A percentile compares a stretch with the other conserved stretches of the same genome.
Evolutionary conservation across 2,797 vertebrate genomes (phyloP).

Genomic region (Poecile montanus): DNA sequence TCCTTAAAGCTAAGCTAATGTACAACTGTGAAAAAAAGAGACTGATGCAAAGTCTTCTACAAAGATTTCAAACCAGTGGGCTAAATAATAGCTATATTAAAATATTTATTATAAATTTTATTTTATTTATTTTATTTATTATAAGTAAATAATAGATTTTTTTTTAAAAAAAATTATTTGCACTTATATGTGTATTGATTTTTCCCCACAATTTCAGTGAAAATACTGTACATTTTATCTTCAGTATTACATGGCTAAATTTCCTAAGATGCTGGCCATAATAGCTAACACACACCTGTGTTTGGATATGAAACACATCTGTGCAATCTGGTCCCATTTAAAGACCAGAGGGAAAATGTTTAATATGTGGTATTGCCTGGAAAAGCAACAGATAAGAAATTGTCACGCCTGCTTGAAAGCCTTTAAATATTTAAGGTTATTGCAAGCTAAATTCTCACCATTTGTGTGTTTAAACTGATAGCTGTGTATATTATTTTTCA

Average conservation of each 20-base stretch:
- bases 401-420: constrained; percentile 37
- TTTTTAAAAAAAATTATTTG: not conserved
- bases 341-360: not conserved
- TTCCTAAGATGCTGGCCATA: not conserved
- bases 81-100: not conserved
- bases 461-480: constrained; percentile 66
- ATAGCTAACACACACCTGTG: not conserved
- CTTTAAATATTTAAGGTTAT: constrained; percentile 68
- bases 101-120: too few relatives aligned
- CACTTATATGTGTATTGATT: not conserved
- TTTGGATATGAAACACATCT: not conserved
- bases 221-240: not conserved
- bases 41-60: not conserved
- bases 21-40: not conserved
- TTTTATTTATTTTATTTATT: too few relatives aligned
- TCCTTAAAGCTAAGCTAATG: not conserved
- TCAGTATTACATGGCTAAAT: not conserved
- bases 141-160: not conserved
- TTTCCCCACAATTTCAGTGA: not conserved
- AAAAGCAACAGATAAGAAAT: constrained; percentile 43
- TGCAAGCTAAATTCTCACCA: constrained; percentile 37
- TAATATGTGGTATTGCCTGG: not conserved
- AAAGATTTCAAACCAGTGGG: not conserved
- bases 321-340: not conserved
- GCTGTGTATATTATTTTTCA: constrained; percentile 62